Evolutionary conservation across 2,797 vertebrate genomes (phyloP).

Genomic region (Pteropus rufus): DNA sequence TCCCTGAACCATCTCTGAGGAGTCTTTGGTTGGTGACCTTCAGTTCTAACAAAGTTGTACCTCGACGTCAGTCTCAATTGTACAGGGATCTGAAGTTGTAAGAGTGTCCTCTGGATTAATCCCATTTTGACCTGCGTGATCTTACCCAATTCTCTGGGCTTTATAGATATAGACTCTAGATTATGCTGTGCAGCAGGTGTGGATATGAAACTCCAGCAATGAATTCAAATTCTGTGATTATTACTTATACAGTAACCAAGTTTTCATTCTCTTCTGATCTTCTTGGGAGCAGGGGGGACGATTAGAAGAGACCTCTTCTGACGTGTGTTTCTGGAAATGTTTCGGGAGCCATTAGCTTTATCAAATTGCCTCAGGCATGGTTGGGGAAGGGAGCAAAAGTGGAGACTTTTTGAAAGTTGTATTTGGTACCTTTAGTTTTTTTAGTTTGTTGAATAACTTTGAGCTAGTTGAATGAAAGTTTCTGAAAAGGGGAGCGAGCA

Average conservation of each 20-base stretch:
- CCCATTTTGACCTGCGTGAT: background rate
- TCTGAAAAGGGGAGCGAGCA: background rate
- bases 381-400: constrained; percentile 1
- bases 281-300: background rate
- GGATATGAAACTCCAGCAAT: background rate
- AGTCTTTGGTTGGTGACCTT: background rate
- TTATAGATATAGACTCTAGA: background rate
- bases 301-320: constrained; percentile 16
- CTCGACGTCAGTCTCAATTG: background rate
- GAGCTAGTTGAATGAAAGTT: background rate
- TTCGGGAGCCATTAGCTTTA: constrained; percentile 28
- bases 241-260: background rate
- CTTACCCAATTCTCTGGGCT: background rate
- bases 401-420: background rate
- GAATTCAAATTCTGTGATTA: constrained; percentile 18
- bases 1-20: background rate
- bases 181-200: background rate
- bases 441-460: constrained; percentile 8
- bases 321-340: constrained; percentile 28
- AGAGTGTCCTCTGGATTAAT: background rate
- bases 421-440: background rate
- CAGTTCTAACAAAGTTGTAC: background rate
- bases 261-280: background rate
- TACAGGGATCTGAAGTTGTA: background rate
- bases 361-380: background rate